phyloP scores from a whole-genome alignment of 2,888 invertebrate species.

The Scaeva pyrastri region DNA sequence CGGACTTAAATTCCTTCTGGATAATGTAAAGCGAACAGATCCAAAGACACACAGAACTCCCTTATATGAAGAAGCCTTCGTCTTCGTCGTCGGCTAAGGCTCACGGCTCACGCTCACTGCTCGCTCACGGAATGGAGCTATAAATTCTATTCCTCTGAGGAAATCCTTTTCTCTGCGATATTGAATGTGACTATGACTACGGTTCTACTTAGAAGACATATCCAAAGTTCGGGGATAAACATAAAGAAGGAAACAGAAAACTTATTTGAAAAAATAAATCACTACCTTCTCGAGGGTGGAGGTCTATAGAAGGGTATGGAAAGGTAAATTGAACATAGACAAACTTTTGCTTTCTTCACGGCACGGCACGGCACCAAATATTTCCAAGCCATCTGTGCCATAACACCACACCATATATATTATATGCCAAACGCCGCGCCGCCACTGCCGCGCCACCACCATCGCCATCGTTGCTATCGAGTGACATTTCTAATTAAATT shows the following conservation, averaged over 20 bases:
- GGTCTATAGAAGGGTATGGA: neutral
- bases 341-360: slow-evolving; percentile 32
- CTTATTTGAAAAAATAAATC: slow-evolving; percentile 27
- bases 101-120: neutral
- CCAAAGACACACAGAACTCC: slow-evolving; percentile 23
- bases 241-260: slow-evolving; percentile 13
- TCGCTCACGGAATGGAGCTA: slow-evolving; percentile 26
- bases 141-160: slow-evolving; percentile 31
- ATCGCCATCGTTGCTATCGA: too few species aligned
- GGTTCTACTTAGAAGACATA: slow-evolving; percentile 26
- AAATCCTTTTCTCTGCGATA: slow-evolving; percentile 18
- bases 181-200: slow-evolving; percentile 12
- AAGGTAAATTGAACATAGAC: neutral
- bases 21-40: slow-evolving; percentile 11
- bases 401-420: slow-evolving; percentile 22
- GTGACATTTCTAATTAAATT: slow-evolving; percentile 63
- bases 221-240: slow-evolving; percentile 22
- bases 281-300: neutral
- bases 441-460: too few species aligned
- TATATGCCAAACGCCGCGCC: too few species aligned
- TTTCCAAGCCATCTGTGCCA: neutral
- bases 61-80: too few species aligned
- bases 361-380: neutral
- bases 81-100: too few species aligned
- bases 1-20: neutral